Evolutionary conservation across 2,888 invertebrate genomes (phyloP).

Genomic region (Horisme vitalbata): DNA sequence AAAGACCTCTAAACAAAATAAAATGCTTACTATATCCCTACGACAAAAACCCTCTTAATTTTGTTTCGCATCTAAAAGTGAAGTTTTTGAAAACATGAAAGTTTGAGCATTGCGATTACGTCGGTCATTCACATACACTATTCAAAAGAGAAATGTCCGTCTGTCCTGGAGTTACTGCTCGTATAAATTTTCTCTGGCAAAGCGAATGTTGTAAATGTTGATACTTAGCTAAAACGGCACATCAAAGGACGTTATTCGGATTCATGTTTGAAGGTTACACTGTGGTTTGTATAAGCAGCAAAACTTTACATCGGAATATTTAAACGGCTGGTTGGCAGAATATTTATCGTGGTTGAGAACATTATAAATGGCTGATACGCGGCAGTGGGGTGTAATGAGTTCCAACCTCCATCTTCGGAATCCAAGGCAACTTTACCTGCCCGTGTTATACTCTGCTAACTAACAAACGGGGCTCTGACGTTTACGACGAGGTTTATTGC

Average conservation of each 20-base stretch:
- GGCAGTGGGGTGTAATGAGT: too few relatives aligned
- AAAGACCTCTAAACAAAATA: too few relatives aligned
- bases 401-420: too few relatives aligned
- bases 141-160: conserved; percentile 43
- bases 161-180: conserved; percentile 11
- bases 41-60: too few relatives aligned
- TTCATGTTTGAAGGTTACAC: conserved; percentile 34
- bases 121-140: conserved; percentile 33
- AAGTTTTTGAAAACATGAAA: conserved; percentile 19
- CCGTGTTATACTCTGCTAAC: too few relatives aligned
- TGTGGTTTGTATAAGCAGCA: conserved; percentile 13
- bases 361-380: background rate
- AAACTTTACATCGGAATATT: conserved; percentile 10
- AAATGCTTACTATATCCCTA: too few relatives aligned
- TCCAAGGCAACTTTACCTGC: too few relatives aligned
- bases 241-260: conserved; percentile 51
- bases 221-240: conserved; percentile 41
- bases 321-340: background rate
- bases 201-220: conserved; percentile 37
- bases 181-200: conserved; percentile 35
- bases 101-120: conserved; percentile 23
- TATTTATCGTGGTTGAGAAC: background rate
- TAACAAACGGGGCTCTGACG: too few relatives aligned
- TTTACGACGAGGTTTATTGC: too few relatives aligned
- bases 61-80: too few relatives aligned